Conservation (phyloP, 64 coral and sea anemone genomes). For the Montipora capricornis region DNA sequence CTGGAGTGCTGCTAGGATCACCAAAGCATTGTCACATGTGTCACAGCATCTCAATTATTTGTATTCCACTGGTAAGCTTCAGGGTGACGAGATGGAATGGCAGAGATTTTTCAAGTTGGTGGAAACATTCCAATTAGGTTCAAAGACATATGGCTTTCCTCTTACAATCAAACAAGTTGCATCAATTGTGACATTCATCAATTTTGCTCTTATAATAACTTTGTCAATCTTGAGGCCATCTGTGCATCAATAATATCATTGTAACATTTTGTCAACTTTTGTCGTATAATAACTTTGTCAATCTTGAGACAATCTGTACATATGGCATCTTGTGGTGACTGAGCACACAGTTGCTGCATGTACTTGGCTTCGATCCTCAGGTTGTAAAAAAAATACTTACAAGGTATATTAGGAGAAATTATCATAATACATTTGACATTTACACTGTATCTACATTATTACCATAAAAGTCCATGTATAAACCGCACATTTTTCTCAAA, state of each 20-base stretch:
- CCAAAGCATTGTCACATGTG: constrained; percentile 69
- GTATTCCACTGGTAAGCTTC: constrained; percentile 64
- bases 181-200: constrained; percentile 83
- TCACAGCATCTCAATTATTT: constrained; percentile 86
- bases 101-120: constrained; percentile 83
- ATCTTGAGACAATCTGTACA: constrained; percentile 74
- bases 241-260: constrained; percentile 40
- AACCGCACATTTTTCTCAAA: no score
- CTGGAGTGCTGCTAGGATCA: constrained; percentile 81
- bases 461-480: no score
- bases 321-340: background rate
- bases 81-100: constrained; percentile 81
- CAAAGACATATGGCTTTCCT: constrained; percentile 91
- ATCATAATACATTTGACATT: no score
- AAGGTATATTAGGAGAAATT: no score
- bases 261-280: constrained; percentile 89
- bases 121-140: constrained; percentile 78
- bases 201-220: constrained; percentile 91
- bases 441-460: no score
- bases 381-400: no score
- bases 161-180: constrained; percentile 91
- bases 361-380: no score
- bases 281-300: constrained; percentile 84
- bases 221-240: constrained; percentile 85
- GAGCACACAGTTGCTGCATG: background rate